phyloP scores from a whole-genome alignment of 2,113 vertebrate genomes.

The Brachypodius melanocephalos region DNA sequence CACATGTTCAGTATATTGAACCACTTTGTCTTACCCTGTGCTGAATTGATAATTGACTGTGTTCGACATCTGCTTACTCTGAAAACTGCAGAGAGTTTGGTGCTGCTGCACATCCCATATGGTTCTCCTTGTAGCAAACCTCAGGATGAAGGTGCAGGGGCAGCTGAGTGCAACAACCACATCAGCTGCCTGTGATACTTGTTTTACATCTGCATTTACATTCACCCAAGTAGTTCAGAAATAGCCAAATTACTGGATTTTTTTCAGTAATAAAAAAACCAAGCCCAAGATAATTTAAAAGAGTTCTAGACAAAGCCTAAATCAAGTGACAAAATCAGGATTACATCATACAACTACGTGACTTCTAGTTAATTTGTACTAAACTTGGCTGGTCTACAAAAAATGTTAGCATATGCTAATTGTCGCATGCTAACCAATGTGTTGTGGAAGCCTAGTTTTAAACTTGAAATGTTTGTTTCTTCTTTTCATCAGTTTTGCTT shows the following conservation, averaged over 20 bases:
- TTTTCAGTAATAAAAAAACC: not conserved
- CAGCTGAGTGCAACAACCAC: not conserved
- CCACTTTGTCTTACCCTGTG: not conserved
- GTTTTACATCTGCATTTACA: not conserved
- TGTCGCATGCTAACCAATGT: not conserved
- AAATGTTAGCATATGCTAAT: not conserved
- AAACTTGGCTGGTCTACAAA: slow-evolving; percentile 12
- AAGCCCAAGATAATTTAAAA: not conserved
- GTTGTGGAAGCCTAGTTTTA: not conserved
- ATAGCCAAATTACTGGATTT: not conserved
- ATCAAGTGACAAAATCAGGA: not conserved
- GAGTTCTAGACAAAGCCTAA: not conserved
- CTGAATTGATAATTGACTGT: not conserved
- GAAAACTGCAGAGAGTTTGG: not conserved
- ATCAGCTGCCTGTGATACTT: not conserved
- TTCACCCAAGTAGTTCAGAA: not conserved
- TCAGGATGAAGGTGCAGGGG: not conserved
- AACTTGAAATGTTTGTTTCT: slow-evolving; percentile 48
- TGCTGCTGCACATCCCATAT: not conserved
- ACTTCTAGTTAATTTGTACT: not conserved
- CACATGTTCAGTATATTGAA: not conserved
- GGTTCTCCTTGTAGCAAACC: not conserved
- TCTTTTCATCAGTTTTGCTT: slow-evolving; percentile 25
- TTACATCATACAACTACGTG: not conserved
- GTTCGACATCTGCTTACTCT: not conserved